Conservation (phyloP, 2,113 vertebrate species). For the Hyla sarda region DNA sequence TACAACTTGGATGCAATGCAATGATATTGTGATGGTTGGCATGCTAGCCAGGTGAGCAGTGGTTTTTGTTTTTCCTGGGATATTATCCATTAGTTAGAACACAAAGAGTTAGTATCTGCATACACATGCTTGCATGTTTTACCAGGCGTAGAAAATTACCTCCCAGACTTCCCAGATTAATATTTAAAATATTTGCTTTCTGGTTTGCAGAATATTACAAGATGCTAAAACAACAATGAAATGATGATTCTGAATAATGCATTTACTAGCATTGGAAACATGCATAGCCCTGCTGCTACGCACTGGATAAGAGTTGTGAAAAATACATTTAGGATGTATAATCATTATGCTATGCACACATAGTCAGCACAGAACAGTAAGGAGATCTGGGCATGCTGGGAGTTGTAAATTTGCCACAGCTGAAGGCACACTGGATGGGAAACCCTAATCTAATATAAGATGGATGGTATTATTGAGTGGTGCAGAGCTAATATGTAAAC, state of each 20-base stretch:
- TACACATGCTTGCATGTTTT: not conserved
- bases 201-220: slow-evolving; percentile 47
- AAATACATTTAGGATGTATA: not conserved
- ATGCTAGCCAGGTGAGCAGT: not conserved
- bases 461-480: too few species aligned
- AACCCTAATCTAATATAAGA: too few species aligned
- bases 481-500: too few species aligned
- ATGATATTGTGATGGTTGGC: too few species aligned
- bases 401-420: too few species aligned
- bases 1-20: too few species aligned
- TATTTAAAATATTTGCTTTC: slow-evolving; percentile 55
- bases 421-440: too few species aligned
- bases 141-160: slow-evolving; percentile 6
- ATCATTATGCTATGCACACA: not conserved
- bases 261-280: slow-evolving; percentile 23
- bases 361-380: too few species aligned
- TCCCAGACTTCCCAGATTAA: slow-evolving; percentile 31
- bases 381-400: too few species aligned
- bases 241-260: slow-evolving; percentile 50
- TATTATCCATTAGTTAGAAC: not conserved
- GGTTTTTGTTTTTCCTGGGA: not conserved
- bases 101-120: not conserved
- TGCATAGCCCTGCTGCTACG: slow-evolving; percentile 17
- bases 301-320: not conserved
- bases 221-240: slow-evolving; percentile 38